These are phyloP conservation scores for Hassar affinis DNA, from an alignment of 2,113 vertebrate genomes.

Conservation along the genomic window DNA sequence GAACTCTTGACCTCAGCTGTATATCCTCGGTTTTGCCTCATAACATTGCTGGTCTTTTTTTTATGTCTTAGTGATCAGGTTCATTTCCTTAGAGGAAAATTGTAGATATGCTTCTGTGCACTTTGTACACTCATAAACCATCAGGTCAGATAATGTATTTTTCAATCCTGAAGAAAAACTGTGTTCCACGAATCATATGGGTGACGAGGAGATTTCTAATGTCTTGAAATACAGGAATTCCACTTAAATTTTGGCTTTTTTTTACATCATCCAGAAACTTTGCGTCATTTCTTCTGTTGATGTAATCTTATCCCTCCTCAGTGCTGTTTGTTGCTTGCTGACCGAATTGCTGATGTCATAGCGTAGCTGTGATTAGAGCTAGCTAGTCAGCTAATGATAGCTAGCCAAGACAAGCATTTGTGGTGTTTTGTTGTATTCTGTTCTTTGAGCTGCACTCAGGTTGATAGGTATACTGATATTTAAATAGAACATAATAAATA, in stretches of 20 bases:
- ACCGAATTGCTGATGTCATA: neutral
- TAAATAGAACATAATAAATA: neutral
- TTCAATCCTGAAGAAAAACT: neutral
- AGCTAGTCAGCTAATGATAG: neutral
- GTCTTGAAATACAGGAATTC: neutral
- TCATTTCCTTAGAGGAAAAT: neutral
- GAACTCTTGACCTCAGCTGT: neutral
- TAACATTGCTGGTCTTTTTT: neutral
- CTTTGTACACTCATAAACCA: neutral
- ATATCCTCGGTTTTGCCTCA: neutral
- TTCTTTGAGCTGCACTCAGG: neutral
- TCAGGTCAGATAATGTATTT: neutral
- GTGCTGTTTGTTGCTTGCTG: neutral
- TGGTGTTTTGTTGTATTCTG: neutral
- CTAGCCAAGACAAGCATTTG: neutral
- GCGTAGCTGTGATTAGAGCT: neutral
- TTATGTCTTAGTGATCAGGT: neutral
- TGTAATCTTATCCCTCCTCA: neutral
- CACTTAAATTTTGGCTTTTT: neutral
- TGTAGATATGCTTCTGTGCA: neutral
- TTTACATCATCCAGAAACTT: neutral
- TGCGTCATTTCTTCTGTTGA: no score
- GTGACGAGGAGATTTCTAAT: neutral
- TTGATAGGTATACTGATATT: neutral
- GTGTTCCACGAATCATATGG: neutral